Conservation (phyloP, 2,797 vertebrate species). For the Paedocypris micromegethes region DNA sequence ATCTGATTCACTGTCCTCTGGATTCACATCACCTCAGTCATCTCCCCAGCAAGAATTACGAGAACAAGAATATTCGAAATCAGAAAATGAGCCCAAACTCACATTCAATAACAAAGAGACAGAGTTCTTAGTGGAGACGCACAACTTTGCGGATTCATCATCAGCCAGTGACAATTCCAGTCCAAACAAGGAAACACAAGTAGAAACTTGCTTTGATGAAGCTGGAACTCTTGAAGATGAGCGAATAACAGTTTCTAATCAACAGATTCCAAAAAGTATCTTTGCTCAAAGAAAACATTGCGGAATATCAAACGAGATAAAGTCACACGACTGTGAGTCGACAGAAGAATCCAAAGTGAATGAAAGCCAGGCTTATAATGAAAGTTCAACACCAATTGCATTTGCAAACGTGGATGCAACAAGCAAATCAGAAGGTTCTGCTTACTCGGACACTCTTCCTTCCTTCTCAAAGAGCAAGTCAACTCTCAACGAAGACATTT, state of each 20-base stretch:
- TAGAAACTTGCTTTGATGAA: slow-evolving; percentile 15
- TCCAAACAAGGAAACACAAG: slow-evolving; percentile 43
- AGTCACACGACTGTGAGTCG: slow-evolving; percentile 37
- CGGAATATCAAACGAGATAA: slow-evolving; percentile 49
- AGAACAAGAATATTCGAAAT: slow-evolving; percentile 13
- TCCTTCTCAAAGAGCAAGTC: slow-evolving; percentile 49
- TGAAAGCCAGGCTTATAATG: slow-evolving; percentile 45
- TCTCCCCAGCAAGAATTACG: slow-evolving; percentile 38
- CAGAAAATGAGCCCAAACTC: slow-evolving; percentile 25
- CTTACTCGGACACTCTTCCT: slow-evolving; percentile 27
- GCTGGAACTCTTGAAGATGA: slow-evolving; percentile 47
- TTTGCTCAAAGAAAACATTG: slow-evolving; percentile 37
- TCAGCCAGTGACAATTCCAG: slow-evolving; percentile 50
- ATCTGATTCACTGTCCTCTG: slow-evolving; percentile 58
- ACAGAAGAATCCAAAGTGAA: slow-evolving; percentile 7
- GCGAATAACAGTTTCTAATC: slow-evolving; percentile 48
- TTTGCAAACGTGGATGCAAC: slow-evolving; percentile 43
- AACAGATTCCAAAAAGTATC: slow-evolving; percentile 45
- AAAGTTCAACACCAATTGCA: slow-evolving; percentile 40
- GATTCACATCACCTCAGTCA: slow-evolving; percentile 41
- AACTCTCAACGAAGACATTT: slow-evolving; percentile 50
- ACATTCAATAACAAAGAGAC: slow-evolving; percentile 14
- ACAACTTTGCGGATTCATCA: slow-evolving; percentile 54
- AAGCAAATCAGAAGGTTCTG: slow-evolving; percentile 33
- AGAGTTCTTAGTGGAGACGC: slow-evolving; percentile 52